A percentile compares a stretch with the other conserved stretches of the same genome.
Conservation (phyloP, 2,797 vertebrate species). For the Glyptemys insculpta region DNA sequence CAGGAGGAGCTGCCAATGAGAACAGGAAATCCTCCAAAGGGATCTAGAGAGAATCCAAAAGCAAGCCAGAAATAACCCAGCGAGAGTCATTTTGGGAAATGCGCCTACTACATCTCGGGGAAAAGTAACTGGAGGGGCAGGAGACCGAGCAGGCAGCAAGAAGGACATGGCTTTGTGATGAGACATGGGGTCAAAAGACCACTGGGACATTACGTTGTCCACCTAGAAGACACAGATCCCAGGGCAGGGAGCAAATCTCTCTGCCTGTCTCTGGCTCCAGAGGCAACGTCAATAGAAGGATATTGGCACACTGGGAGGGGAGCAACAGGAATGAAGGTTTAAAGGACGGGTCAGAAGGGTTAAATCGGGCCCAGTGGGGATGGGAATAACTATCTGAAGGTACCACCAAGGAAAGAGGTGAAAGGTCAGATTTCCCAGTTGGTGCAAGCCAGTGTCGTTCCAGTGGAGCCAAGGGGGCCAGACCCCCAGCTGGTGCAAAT, state of each 20-base stretch:
- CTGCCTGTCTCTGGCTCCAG: background rate
- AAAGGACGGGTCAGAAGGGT: background rate
- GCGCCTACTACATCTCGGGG: background rate
- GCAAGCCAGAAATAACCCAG: background rate
- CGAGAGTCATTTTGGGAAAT: background rate
- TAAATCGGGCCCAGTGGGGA: background rate
- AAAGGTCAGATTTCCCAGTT: background rate
- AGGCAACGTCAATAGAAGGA: background rate
- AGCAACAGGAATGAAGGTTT: background rate
- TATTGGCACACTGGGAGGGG: background rate
- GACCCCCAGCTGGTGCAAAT: background rate
- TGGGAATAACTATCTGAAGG: background rate
- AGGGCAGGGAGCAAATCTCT: background rate
- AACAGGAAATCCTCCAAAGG: background rate
- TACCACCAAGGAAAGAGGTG: background rate
- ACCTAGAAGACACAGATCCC: background rate
- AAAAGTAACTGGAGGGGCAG: background rate
- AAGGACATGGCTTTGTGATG: background rate
- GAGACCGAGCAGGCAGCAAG: background rate
- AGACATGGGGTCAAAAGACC: background rate
- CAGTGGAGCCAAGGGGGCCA: no score
- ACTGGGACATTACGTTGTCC: background rate
- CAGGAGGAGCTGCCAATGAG: background rate
- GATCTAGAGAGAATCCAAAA: background rate
- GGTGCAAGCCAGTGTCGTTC: no score